Conservation (phyloP, 1,140 invertebrate species). For the Octopus sinensis region DNA sequence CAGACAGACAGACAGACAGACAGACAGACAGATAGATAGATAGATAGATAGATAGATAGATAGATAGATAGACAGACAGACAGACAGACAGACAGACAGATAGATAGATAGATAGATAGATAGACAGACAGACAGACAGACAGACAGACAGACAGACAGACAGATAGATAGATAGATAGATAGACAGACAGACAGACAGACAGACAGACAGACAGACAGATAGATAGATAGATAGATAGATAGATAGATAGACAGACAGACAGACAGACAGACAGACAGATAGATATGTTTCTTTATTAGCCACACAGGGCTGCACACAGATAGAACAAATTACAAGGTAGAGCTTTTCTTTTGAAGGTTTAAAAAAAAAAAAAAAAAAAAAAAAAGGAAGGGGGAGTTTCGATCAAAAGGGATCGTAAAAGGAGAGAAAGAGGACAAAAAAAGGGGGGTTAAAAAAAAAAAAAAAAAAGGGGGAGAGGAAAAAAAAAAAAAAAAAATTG, state of each 20-base stretch:
- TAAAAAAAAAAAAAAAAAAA: too few relatives aligned
- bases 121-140: too few relatives aligned
- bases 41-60: too few relatives aligned
- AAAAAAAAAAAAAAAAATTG: background rate
- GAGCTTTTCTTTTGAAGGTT: background rate
- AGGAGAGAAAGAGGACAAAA: background rate
- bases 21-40: too few relatives aligned
- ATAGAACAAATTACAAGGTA: background rate
- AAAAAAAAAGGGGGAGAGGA: conserved; percentile 7
- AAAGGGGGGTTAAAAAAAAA: background rate
- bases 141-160: too few relatives aligned
- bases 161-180: too few relatives aligned
- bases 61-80: too few relatives aligned
- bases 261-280: background rate
- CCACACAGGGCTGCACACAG: background rate
- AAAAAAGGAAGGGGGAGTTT: background rate
- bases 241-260: background rate
- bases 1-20: too few relatives aligned
- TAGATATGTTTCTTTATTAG: background rate
- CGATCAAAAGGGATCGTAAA: background rate
- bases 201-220: too few relatives aligned
- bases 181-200: too few relatives aligned
- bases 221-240: background rate
- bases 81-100: too few relatives aligned
- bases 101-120: too few relatives aligned